Percentiles rank a stretch among this genome's conserved stretches.
phyloP scores from a whole-genome alignment of 2,888 invertebrate species.

The Sesia bembeciformis region DNA sequence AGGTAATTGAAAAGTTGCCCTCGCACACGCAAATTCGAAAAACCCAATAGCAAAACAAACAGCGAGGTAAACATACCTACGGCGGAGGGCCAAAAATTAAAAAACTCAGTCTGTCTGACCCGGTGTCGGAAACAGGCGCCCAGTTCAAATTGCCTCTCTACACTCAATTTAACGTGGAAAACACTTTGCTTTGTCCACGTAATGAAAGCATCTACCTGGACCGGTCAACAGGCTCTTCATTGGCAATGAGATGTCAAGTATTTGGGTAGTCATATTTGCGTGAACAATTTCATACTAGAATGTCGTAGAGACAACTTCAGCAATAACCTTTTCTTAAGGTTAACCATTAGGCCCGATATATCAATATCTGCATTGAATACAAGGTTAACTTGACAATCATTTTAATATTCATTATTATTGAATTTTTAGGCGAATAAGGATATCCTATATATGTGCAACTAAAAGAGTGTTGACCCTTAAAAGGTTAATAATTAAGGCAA shows the following conservation, averaged over 20 bases:
- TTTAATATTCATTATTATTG: no score
- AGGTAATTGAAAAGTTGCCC: slow-evolving; percentile 32
- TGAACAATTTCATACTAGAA: no score
- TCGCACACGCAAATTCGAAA: slow-evolving; percentile 13
- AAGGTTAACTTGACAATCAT: no score
- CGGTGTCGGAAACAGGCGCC: slow-evolving; percentile 59
- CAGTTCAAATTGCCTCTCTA: slow-evolving; percentile 61
- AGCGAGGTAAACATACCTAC: slow-evolving; percentile 16
- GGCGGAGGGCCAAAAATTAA: slow-evolving; percentile 54
- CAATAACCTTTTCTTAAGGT: no score
- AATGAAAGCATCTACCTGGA: slow-evolving; percentile 43
- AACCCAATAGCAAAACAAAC: slow-evolving; percentile 24
- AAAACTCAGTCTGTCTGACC: slow-evolving; percentile 43
- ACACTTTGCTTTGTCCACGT: slow-evolving; percentile 65
- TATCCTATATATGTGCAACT: no score
- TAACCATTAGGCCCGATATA: no score
- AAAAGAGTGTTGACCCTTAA: no score
- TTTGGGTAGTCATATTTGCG: background rate
- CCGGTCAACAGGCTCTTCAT: slow-evolving; percentile 31
- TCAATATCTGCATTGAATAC: no score
- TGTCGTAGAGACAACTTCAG: no score
- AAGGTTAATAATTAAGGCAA: no score
- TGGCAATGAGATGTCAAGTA: background rate
- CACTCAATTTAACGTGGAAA: slow-evolving; percentile 67
- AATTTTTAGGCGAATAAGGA: no score